Base-by-base conservation (phyloP, 1,140 invertebrate species). In the Platorchestia sp. region DNA sequence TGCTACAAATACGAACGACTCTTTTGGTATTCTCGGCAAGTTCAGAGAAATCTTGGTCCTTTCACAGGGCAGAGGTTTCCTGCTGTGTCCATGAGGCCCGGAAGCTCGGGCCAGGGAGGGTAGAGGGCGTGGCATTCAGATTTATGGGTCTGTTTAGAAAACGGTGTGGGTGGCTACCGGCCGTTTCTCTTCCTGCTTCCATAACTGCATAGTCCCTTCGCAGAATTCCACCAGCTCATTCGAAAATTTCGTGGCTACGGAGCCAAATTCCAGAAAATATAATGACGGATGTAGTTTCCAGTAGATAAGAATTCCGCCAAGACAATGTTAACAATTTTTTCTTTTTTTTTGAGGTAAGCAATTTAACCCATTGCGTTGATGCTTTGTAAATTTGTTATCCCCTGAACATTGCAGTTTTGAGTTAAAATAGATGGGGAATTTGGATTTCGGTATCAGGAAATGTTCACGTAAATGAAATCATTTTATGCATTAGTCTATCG, bases 61-160 rank as follows among this genome's bases (percentile, higher is more conserved):
- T 75, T 27, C 36, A 75, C 59, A 75, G 59, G 59, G 59, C 59
- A 75, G 27, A 75, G 59, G 27, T 75, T 75, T 75, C 59, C 59
- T 75, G 59, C 59, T 75, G 59, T 75, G 59, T 27, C 27, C 59
- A 36, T 75, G 59, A 22, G 59, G 59, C 59, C 59, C 59, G 59
- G 59, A 75, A 75, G 59, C 59, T 36, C 59, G 1, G 59, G 59
- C 36, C 59, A 89, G 87, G 87, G 87, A 75, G 41, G 87, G 87
- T 42, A 42, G 14, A 14, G 36, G 87, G 87, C 87, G 87, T 89
- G 87, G 87, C 87, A 89, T 89, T 89, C 87, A 89, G 87, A 89
- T 89, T 89, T 89, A 89, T 89, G 87, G 87, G 87, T 44, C 43
- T 89, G 87, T 89, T 89, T 89, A 44, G n/a, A 89, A 44, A 44